These are phyloP conservation scores for Clanis bilineata DNA, from an alignment of 2,888 invertebrate species.

Conservation along the genomic window DNA sequence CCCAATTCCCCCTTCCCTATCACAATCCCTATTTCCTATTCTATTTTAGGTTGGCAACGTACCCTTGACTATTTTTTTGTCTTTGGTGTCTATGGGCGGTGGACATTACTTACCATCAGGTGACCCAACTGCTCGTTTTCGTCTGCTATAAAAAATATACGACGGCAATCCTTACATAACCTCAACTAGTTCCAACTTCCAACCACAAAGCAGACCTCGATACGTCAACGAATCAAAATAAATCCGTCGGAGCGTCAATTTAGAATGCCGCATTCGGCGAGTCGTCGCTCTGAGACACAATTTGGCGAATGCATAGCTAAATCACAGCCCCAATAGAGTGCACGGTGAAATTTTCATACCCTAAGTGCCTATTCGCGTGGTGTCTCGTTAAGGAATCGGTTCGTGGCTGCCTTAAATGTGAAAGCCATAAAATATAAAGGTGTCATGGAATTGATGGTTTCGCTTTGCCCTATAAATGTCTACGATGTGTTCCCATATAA, in stretches of 20 bases:
- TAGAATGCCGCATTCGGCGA: constrained; percentile 27
- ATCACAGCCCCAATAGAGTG: constrained; percentile 61
- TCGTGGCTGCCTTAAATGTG: constrained; percentile 21
- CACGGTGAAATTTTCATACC: constrained; percentile 68
- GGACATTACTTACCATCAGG: no score
- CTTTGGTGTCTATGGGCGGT: no score
- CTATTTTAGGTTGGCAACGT: no score
- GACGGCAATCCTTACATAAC: no score
- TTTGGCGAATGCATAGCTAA: constrained; percentile 66
- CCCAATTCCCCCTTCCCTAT: no score
- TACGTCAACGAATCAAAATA: constrained; percentile 10
- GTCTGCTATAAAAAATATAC: no score
- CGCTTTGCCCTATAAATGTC: no score
- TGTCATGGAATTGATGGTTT: not conserved
- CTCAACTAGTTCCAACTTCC: not conserved
- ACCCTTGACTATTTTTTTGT: no score
- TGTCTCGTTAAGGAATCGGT: constrained; percentile 57
- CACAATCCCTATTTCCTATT: no score
- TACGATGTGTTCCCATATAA: no score
- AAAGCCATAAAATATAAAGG: constrained; percentile 5
- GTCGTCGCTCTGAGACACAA: constrained; percentile 42
- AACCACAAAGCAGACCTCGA: not conserved
- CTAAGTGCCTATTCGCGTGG: constrained; percentile 51
- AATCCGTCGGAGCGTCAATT: constrained; percentile 14
- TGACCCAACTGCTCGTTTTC: no score